Conservation (phyloP, 92 coral and sea anemone genomes). For the Porites cylindrica region DNA sequence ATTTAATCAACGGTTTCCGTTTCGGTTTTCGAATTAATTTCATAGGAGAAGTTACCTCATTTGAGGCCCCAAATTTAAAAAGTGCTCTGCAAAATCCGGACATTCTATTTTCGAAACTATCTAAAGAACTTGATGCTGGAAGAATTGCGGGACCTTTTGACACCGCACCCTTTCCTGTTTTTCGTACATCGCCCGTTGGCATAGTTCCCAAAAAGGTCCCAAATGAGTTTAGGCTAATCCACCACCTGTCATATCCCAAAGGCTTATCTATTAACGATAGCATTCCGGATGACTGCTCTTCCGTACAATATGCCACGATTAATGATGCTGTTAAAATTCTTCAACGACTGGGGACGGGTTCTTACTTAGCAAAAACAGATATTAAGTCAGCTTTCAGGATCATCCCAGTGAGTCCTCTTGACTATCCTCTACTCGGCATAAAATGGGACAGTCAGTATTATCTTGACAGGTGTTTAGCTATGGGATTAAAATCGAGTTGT, state of each 20-base stretch:
- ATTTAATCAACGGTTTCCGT: not conserved
- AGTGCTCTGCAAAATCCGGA: conserved; percentile 18
- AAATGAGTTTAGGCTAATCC: no score
- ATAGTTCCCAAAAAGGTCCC: no score
- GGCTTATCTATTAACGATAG: conserved; percentile 30
- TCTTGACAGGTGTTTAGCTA: no score
- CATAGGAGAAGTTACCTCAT: not conserved
- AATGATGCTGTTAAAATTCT: conserved; percentile 11
- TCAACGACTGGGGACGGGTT: not conserved
- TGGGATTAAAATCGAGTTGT: no score
- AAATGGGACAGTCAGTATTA: conserved; percentile 7
- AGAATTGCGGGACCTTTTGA: conserved; percentile 20
- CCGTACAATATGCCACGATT: conserved; percentile 24
- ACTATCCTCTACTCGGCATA: conserved; percentile 4
- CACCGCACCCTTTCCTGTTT: no score
- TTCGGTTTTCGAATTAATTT: not conserved
- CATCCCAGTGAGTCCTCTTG: not conserved
- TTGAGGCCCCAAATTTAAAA: conserved; percentile 10
- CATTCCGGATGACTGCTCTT: conserved; percentile 37
- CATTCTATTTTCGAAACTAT: not conserved
- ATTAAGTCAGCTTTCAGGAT: conserved; percentile 21
- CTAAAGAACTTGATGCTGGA: conserved; percentile 6
- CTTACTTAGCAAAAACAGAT: conserved; percentile 45
- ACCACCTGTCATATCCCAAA: no score
- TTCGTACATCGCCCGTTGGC: no score